Percentiles rank a stretch among this genome's conserved stretches.
These are phyloP conservation scores for Penaeus indicus DNA, from an alignment of 1,140 invertebrate species.

Conservation along the genomic window DNA sequence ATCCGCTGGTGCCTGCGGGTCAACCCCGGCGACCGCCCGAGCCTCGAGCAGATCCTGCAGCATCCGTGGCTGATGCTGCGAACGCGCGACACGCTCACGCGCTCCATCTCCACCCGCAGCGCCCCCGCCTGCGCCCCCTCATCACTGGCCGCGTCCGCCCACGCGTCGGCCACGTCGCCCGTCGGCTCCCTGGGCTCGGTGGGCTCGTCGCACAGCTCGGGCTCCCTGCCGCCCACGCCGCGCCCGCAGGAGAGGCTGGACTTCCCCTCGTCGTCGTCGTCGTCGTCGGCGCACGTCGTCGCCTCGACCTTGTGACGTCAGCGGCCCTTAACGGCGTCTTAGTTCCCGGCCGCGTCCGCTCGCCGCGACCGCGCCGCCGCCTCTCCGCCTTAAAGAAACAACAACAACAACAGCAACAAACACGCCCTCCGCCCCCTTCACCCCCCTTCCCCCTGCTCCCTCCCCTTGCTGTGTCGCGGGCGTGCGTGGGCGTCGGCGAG, in stretches of 20 bases:
- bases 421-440: background rate
- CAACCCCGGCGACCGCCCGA: conserved; percentile 73
- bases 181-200: conserved; percentile 55
- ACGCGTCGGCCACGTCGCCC: conserved; percentile 34
- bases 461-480: too few relatives aligned
- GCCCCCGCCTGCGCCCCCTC: conserved; percentile 38
- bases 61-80: conserved; percentile 74
- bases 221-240: conserved; percentile 55
- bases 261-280: conserved; percentile 16
- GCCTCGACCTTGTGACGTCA: conserved; percentile 55
- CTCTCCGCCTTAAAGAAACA: background rate
- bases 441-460: too few relatives aligned
- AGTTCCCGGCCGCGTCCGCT: conserved; percentile 35
- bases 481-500: too few relatives aligned
- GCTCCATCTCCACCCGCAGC: conserved; percentile 54
- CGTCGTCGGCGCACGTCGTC: conserved; percentile 28
- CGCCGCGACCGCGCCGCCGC: background rate
- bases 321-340: conserved; percentile 43
- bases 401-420: background rate
- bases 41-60: conserved; percentile 75
- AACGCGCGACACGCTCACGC: conserved; percentile 35
- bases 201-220: conserved; percentile 58
- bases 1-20: conserved; percentile 75
- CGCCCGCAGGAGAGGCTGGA: conserved; percentile 47
- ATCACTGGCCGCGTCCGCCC: conserved; percentile 7